These are phyloP conservation scores for Raja brachyura DNA, from an alignment of 2,113 vertebrate species.

Conservation along the genomic window DNA sequence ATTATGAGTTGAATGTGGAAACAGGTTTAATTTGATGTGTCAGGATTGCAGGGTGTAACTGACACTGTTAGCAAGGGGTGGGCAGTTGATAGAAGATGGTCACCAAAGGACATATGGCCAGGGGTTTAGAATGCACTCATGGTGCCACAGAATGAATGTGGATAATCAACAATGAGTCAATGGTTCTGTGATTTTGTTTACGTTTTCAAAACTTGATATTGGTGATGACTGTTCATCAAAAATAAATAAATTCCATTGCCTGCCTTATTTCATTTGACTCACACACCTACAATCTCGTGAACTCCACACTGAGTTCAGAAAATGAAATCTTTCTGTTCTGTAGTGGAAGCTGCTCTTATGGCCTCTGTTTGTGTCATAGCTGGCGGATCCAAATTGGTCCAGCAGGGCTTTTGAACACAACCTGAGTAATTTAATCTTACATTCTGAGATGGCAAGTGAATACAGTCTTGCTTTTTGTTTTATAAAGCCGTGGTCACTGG, in stretches of 20 bases:
- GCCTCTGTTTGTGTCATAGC: neutral
- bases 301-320: neutral
- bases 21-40: neutral
- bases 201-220: neutral
- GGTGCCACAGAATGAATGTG: neutral
- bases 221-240: neutral
- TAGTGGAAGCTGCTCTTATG: neutral
- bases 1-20: neutral
- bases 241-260: neutral
- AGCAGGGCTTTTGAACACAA: neutral
- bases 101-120: neutral
- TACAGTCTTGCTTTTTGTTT: neutral
- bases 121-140: neutral
- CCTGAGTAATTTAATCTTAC: neutral
- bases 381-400: too few relatives aligned
- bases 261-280: neutral
- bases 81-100: neutral
- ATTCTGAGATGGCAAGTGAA: neutral
- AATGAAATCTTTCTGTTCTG: neutral
- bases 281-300: neutral
- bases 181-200: neutral
- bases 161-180: neutral
- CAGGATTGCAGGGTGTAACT: neutral
- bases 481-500: neutral
- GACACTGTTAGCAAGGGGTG: neutral